A percentile compares a stretch with the other conserved stretches of the same genome.
Evolutionary conservation across 2,113 vertebrate species (phyloP).

Genomic region (Corydoras sp.): DNA sequence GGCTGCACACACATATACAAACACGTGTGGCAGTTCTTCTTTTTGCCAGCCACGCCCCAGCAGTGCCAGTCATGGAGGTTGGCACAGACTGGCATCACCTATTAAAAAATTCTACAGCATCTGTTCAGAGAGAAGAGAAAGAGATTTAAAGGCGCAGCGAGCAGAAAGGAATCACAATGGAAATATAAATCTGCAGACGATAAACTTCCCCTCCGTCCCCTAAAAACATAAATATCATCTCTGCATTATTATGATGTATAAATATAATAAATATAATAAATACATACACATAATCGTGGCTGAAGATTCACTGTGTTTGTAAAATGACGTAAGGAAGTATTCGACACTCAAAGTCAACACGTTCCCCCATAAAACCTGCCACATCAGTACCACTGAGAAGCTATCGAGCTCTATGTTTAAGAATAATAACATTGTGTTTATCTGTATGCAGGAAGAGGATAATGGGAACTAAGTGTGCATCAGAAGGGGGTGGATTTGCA

Average conservation of each 20-base stretch:
- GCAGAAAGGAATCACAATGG: background rate
- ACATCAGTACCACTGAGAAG: too few relatives aligned
- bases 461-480: too few relatives aligned
- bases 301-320: too few relatives aligned
- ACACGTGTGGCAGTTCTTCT: conserved; percentile 15
- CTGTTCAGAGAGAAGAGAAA: conserved; percentile 62
- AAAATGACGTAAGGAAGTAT: too few relatives aligned
- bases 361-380: too few relatives aligned
- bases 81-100: conserved; percentile 71
- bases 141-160: conserved; percentile 24
- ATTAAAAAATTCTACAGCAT: conserved; percentile 93
- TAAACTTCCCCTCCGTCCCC: background rate
- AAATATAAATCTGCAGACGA: background rate
- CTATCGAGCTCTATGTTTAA: too few relatives aligned
- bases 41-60: conserved; percentile 72
- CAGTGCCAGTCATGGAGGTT: conserved; percentile 59
- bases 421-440: too few relatives aligned
- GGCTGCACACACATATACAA: background rate
- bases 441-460: too few relatives aligned
- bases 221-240: background rate
- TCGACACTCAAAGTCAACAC: too few relatives aligned
- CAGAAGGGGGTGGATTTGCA: too few relatives aligned
- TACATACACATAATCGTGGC: background rate
- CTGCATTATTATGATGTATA: background rate
- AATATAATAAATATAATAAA: background rate